Evolutionary conservation across 1,140 invertebrate species (phyloP), one percentile per base, ranked within the genome.

Genomic region (Macrosteles quadrilineatus): DNA sequence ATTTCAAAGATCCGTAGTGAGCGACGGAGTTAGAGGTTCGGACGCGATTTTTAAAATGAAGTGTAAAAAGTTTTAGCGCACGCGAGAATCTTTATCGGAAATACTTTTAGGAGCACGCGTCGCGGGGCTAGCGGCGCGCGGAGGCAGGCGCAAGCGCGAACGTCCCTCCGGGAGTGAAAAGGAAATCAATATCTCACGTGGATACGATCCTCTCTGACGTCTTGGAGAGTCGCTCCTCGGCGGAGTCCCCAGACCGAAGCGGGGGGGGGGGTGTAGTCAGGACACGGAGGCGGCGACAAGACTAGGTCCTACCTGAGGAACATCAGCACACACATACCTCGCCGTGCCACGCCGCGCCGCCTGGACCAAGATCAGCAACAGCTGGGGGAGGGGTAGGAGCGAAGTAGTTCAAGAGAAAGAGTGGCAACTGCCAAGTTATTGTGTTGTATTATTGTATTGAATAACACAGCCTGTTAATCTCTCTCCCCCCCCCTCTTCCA

Each of bases 21-120:
- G 32, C 6, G 32, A 6, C 1, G 32, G 63, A 66, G 63, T 29
- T 9, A n/a, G 32, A 21, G n/a, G n/a, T 36, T 36, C 31, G 32
- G 63, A 43, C 40, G 32, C 27, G 27, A 66, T 43, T 66, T n/a
- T 66, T 19, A 66, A 66, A 66, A 66, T 66, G 32, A 66, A 66
- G 63, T 66, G 63, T 66, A 66, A 66, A 66, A 66, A 66, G 32
- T 66, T 66, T 66, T 66, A 45, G 63, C 63, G 63, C 63, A 66
- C 63, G 63, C 63, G 21, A 66, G 63, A 66, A 66, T 66, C 63
- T 66, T 66, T 66, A 66, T 66, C 63, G 63, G 23, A 66, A 66
- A 66, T 66, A 45, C 32, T 66, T 45, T 21, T 63, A 2, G 14
- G 63, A 66, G 63, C 63, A 31, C 31, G 63, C 32, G 63, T 40